Evolutionary conservation across 2,888 invertebrate genomes (phyloP), one percentile per base, ranked within the genome.

Genomic region (Odontocolon sp.): DNA sequence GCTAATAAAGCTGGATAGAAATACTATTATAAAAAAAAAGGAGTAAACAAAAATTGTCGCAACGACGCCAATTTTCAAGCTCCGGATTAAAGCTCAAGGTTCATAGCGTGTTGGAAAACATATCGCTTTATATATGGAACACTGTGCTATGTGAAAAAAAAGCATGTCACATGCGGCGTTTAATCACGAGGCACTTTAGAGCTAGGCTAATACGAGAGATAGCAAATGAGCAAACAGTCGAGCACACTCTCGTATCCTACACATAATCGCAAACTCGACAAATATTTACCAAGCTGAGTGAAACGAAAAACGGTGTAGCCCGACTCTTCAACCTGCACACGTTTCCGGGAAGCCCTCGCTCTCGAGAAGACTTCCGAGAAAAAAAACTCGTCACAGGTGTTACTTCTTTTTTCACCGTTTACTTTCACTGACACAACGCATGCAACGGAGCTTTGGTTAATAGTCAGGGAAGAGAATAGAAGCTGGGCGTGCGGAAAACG

Each of bases 211-310:
- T 40, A 57, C 40, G 40, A 52, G 26, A 47, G 50, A 56, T 64
- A 74, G 31, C n/a, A n/a, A 64, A 31, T 31, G 63, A 69, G 23
- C 50, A 57, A 57, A 69, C 63, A 61, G 38, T 73, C n/a, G 54
- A 68, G 45, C 52, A 18, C 42, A 18, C 14, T 50, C 56, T 50
- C 66, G 36, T 28, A 42, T 42, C n/a, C 36, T 40, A 18, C 52
- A 42, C 63, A 9, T 50, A 18, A 11, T 21, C 38, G 63, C 56
- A 23, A 18, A 69, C 33, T 23, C 9, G 14, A 56, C 31, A 40
- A 69, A 50, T 57, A 52, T 50, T 16, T 64, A 52, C 6, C 40
- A 38, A 28, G 31, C 28, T 31, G 61, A 14, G 63, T 56, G 23
- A 38, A 47, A 68, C 63, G 63, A 40, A 42, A 26, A 26, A 64